Percentiles rank a stretch among this genome's conserved stretches.
phyloP scores from a whole-genome alignment of 1,140 invertebrate species.

The Bombyx mori region DNA sequence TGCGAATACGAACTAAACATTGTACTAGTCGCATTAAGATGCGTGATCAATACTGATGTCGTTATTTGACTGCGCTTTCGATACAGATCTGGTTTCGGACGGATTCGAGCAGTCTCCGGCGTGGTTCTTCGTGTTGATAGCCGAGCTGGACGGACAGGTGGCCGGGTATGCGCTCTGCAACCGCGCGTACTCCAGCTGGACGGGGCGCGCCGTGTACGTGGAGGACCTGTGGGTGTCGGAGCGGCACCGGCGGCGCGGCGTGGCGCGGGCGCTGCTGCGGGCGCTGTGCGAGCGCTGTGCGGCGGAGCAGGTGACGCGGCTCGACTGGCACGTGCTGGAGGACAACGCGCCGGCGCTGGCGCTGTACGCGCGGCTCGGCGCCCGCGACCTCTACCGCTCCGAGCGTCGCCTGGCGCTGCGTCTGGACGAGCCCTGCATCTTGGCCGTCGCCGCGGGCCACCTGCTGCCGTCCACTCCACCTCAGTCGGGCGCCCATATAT shows the following conservation, averaged over 20 bases:
- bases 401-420: conserved; percentile 44
- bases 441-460: conserved; percentile 20
- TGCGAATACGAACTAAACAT: conserved; percentile 8
- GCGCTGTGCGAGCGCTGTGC: conserved; percentile 31
- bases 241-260: conserved; percentile 24
- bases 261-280: conserved; percentile 26
- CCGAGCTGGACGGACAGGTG: conserved; percentile 20
- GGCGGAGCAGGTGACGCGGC: conserved; percentile 18
- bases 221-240: conserved; percentile 49
- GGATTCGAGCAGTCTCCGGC: conserved; percentile 12
- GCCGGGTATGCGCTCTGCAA: conserved; percentile 26
- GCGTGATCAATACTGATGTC: neutral
- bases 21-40: too few species aligned
- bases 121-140: conserved; percentile 47
- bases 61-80: conserved; percentile 19
- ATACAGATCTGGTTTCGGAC: conserved; percentile 17
- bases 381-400: conserved; percentile 28
- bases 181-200: conserved; percentile 47
- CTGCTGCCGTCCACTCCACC: neutral
- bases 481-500: neutral
- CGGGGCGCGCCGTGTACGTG: conserved; percentile 44
- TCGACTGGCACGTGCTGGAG: conserved; percentile 54
- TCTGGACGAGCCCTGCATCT: conserved; percentile 29
- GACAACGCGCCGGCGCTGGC: conserved; percentile 31
- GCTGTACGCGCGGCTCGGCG: conserved; percentile 44